phyloP scores from a whole-genome alignment of 2,797 vertebrate genomes.

The Enteromius treurensis region DNA sequence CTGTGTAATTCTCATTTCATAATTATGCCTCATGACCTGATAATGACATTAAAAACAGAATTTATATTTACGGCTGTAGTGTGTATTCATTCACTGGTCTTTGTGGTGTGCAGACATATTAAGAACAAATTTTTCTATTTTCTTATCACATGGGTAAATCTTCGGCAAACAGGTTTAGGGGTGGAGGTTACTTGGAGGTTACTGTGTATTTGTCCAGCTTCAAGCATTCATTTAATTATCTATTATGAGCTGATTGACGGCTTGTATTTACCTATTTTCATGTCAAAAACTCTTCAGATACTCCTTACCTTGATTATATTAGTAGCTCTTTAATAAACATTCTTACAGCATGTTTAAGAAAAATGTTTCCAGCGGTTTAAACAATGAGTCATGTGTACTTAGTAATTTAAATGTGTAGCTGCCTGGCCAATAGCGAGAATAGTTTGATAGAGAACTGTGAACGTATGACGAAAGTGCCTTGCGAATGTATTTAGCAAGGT shows the following conservation, averaged over 20 bases:
- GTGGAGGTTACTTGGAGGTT: background rate
- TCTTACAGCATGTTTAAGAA: background rate
- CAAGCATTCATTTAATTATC: background rate
- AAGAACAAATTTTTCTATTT: no score
- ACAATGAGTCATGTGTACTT: background rate
- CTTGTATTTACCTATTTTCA: background rate
- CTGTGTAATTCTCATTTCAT: slow-evolving; percentile 3
- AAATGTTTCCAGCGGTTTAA: background rate
- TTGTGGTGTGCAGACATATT: background rate
- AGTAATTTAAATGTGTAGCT: background rate
- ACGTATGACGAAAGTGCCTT: background rate
- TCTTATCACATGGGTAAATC: background rate
- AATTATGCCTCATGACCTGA: background rate
- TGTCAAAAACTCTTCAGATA: background rate
- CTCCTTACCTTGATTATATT: background rate
- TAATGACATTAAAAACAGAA: slow-evolving; percentile 30
- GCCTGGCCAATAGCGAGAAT: background rate
- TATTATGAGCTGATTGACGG: background rate
- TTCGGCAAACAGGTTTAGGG: background rate
- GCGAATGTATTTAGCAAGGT: background rate
- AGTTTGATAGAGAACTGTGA: background rate
- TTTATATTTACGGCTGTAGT: slow-evolving; percentile 10
- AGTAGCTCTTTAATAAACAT: background rate
- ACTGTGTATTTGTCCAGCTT: background rate
- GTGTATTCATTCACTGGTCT: background rate